Base-by-base conservation (phyloP, 2,113 vertebrate genomes). In the Hiodon alosoides region DNA sequence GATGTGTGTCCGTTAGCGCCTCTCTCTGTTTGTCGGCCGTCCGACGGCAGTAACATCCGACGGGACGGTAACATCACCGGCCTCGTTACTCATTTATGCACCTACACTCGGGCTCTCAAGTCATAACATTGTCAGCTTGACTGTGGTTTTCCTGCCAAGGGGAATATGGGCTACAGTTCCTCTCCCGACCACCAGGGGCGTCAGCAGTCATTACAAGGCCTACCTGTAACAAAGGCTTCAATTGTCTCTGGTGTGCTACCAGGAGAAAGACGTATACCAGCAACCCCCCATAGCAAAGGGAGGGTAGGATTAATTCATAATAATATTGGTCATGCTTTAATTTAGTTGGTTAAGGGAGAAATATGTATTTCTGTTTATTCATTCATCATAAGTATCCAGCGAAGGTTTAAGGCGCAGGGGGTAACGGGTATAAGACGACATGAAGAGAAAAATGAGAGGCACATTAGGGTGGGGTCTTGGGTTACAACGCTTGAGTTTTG, bases 151-250 rank as follows among this genome's bases (percentile, higher is more conserved):
- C n/a, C 53, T 4, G 11, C 10, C 17, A 4, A 59, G 31, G 13
- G 52, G 46, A 55, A 31, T 3, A 55, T 46, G 16, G 16, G 31
- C 14, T 5, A 9, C n/a, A 10, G 8, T 70, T 53, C 60, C 68
- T 6, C 3, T 14, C 71, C 59, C 14, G 14, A 64, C 75, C 75
- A 76, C 69, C 57, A 77, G 76, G 61, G 69, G 76, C 31, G 31
- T 65, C 76, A 77, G 52, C 52, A 58, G 61, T 47, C 62, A 59
- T 58, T 47, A 46, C 58, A 6, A 48, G 17, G 16, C 47, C n/a
- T 62, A 14, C 10, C 50, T 9, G 47, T 51, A 67, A 50, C 54
- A 54, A 62, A 46, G 51, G 10, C 5, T n/a, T 11, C 57, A 61
- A 13, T 59, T 70, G 57, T 68, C 52, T 55, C n/a, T n/a, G 53